phyloP scores from a whole-genome alignment of 2,113 vertebrate genomes.

The Oryzias javanicus region DNA sequence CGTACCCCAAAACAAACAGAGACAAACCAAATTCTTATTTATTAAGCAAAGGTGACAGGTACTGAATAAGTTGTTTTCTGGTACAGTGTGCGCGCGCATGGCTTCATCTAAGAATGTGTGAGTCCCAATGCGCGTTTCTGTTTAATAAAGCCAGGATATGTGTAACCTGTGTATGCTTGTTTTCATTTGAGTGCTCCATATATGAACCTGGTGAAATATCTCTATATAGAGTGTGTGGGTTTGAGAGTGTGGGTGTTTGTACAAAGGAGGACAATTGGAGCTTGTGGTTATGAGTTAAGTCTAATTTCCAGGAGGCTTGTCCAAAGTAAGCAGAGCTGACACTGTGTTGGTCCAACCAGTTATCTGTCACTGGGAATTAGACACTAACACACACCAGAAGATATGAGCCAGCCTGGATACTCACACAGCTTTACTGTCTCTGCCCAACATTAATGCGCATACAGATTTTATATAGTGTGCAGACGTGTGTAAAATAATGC shows the following conservation, averaged over 20 bases:
- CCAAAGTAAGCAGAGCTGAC: slow-evolving; percentile 75
- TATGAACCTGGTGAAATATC: slow-evolving; percentile 1
- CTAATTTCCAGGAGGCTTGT: slow-evolving; percentile 74
- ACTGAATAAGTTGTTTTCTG: slow-evolving; percentile 89
- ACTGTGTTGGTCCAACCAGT: slow-evolving; percentile 58
- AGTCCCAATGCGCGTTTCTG: neutral
- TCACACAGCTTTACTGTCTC: neutral
- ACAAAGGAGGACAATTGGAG: slow-evolving; percentile 42
- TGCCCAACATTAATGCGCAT: slow-evolving; percentile 5
- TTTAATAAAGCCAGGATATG: neutral
- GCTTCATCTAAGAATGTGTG: neutral
- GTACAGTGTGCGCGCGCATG: slow-evolving; percentile 33
- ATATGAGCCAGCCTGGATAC: slow-evolving; percentile 37
- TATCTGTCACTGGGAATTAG: slow-evolving; percentile 74
- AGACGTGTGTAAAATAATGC: neutral
- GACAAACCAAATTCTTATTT: slow-evolving; percentile 96
- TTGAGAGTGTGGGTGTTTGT: slow-evolving; percentile 11
- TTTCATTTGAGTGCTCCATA: neutral
- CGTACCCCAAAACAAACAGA: slow-evolving; percentile 41
- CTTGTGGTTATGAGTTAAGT: slow-evolving; percentile 69
- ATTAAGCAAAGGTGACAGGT: slow-evolving; percentile 93
- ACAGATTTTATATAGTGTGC: neutral
- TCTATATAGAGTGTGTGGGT: neutral
- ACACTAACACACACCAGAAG: slow-evolving; percentile 58
- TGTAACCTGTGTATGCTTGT: neutral